Conservation (phyloP, 2,888 invertebrate species). For the Erannis defoliaria region DNA sequence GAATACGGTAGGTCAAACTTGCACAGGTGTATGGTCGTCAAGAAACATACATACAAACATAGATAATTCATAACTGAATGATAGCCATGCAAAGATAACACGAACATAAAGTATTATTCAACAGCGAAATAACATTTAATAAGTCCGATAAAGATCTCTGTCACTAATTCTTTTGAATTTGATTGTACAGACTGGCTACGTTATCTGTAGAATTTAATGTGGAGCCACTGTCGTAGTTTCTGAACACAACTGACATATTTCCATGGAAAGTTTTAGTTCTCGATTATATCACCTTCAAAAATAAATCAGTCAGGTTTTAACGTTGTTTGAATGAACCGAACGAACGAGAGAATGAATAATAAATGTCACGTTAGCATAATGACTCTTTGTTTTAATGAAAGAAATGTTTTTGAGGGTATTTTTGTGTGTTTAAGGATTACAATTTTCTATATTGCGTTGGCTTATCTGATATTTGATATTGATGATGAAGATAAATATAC, state of each 20-base stretch:
- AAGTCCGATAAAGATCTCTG: constrained; percentile 56
- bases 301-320: constrained; percentile 21
- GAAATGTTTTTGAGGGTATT: constrained; percentile 45
- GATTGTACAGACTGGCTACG: constrained; percentile 49
- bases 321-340: constrained; percentile 48
- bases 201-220: neutral
- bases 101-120: constrained; percentile 36
- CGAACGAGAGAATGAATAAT: constrained; percentile 56
- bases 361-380: constrained; percentile 51
- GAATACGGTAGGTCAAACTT: no score
- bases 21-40: neutral
- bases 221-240: neutral
- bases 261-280: neutral
- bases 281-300: neutral
- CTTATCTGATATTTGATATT: constrained; percentile 20
- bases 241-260: neutral
- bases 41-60: neutral
- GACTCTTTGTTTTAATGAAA: constrained; percentile 67
- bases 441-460: constrained; percentile 45
- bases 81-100: constrained; percentile 53
- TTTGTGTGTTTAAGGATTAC: constrained; percentile 40
- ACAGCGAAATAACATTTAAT: constrained; percentile 56
- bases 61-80: neutral
- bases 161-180: constrained; percentile 59
- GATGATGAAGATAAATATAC: constrained; percentile 13